Percentiles rank a stretch among this genome's conserved stretches.
Conservation (phyloP, 2,888 invertebrate species). For the Uloborus plumipes region DNA sequence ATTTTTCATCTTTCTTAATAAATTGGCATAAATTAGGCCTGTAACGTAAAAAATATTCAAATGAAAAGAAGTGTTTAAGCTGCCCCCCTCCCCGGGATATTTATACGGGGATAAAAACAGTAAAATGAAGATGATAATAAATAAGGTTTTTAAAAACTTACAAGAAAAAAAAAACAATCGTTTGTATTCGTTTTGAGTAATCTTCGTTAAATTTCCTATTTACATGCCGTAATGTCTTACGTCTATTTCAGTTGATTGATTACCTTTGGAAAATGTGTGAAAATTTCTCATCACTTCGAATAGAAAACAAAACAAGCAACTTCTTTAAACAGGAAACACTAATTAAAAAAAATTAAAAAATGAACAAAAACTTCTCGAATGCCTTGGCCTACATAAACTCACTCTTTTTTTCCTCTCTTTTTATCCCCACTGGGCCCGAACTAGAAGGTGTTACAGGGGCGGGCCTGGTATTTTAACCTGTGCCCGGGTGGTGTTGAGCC, state of each 20-base stretch:
- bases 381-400: constrained; percentile 52
- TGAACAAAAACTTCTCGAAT: constrained; percentile 16
- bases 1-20: too few species aligned
- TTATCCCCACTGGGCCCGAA: constrained; percentile 10
- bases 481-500: constrained; percentile 50
- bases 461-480: constrained; percentile 61
- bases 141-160: too few species aligned
- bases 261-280: constrained; percentile 53
- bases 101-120: too few species aligned
- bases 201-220: too few species aligned
- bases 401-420: constrained; percentile 38
- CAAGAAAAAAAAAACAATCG: too few species aligned
- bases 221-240: too few species aligned
- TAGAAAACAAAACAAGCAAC: neutral
- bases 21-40: too few species aligned
- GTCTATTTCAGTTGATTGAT: constrained; percentile 31
- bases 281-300: constrained; percentile 21
- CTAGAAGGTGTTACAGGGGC: constrained; percentile 56
- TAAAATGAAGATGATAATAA: too few species aligned
- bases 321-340: neutral
- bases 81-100: too few species aligned
- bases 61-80: too few species aligned
- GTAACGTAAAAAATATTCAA: too few species aligned
- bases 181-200: too few species aligned
- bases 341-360: neutral